Evolutionary conservation across 2,888 invertebrate species (phyloP).

Genomic region (Clitarchus hookeri): DNA sequence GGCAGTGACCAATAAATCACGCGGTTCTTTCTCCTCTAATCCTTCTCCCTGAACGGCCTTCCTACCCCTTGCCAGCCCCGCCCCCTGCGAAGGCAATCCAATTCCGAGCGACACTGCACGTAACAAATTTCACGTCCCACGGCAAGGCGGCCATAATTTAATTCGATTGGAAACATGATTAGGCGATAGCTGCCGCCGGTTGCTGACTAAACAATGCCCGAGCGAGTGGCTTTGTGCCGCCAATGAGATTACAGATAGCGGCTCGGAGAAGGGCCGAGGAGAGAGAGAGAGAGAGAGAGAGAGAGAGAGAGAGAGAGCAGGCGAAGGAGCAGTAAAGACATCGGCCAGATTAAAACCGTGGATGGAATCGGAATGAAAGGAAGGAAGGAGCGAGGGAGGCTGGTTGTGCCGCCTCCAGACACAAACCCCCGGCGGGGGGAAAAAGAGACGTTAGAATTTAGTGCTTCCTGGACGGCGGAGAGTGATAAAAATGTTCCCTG

Average conservation of each 20-base stretch:
- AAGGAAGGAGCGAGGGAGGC: background rate
- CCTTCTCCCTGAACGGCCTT: background rate
- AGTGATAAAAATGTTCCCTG: slow-evolving; percentile 18
- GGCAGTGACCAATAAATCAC: slow-evolving; percentile 22
- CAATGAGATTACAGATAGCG: slow-evolving; percentile 20
- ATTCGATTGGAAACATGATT: slow-evolving; percentile 26
- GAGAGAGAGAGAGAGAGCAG: background rate
- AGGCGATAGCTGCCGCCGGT: slow-evolving; percentile 24
- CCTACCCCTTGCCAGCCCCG: background rate
- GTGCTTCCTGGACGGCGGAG: background rate
- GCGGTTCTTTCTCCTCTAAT: background rate
- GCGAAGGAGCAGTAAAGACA: background rate
- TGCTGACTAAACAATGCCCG: slow-evolving; percentile 21
- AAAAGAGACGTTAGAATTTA: slow-evolving; percentile 18
- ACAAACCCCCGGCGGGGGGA: no score
- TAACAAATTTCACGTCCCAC: slow-evolving; percentile 18
- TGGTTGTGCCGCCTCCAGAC: background rate
- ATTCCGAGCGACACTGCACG: background rate
- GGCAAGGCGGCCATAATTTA: slow-evolving; percentile 22
- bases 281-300: background rate
- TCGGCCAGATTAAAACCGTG: slow-evolving; percentile 22
- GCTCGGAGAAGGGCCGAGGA: background rate
- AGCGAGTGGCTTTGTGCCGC: slow-evolving; percentile 19
- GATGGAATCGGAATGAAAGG: slow-evolving; percentile 22
- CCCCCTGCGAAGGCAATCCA: slow-evolving; percentile 12